Evolutionary conservation across 2,888 invertebrate species (phyloP), one percentile per base, ranked within the genome.

Genomic region (Tanytarsus gracilentus): DNA sequence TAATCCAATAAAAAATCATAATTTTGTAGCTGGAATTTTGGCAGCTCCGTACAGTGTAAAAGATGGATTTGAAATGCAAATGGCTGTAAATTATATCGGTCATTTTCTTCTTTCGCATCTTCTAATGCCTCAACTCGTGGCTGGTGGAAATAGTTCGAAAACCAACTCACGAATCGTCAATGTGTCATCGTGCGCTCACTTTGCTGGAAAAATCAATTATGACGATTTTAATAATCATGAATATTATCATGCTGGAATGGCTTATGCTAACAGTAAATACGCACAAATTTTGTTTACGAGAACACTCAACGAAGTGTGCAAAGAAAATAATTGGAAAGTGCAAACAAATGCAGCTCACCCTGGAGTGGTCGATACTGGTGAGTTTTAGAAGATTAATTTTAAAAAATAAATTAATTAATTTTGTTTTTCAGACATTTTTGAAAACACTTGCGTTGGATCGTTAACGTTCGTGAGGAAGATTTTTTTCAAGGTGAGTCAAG

Each of bases 11-110:
- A n/a, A n/a, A n/a, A n/a, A n/a, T n/a, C n/a, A n/a, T n/a, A n/a
- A n/a, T n/a, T n/a, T 75, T 76, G 64, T 69, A 84, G 93, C 95
- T 67, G 95, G 93, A 26, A 83, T 94, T 49, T 93, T 95, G 94
- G 89, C 88, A 70, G 83, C 84, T 4, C 88, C 91, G 27, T 86
- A 82, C 66, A 76, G 86, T 65, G 89, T 92, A 0, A 79, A 79
- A 65, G 93, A 95, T 69, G 91, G 91, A 0, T 84, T 83, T 67
- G 95, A 96, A 73, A 82, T 83, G 11, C 93, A 94, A 68, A 84
- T 93, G 73, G 86, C 85, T 58, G 84, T 87, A 7, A 96, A 96
- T 72, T 90, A 92, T 72, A 75, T 95, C 66, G 86, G 91, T 3
- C 91, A 92, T 72, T 91, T 89, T 68, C 77, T 88, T 66, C 76